phyloP scores from a whole-genome alignment of 2,888 invertebrate species.

The Drosophila robusta region DNA sequence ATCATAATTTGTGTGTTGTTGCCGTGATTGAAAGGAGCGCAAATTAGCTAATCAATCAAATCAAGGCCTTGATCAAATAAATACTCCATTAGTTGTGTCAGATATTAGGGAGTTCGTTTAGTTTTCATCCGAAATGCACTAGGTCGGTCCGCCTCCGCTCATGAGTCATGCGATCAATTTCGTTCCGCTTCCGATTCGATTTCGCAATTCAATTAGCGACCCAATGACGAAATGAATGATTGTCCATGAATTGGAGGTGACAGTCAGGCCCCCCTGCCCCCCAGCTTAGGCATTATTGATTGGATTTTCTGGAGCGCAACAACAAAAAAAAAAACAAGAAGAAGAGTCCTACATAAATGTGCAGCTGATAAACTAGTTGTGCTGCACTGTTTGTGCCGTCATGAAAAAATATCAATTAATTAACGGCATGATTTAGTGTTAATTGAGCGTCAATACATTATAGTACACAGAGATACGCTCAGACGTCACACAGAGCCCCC shows the following conservation, averaged over 20 bases:
- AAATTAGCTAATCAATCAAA: conserved; percentile 37
- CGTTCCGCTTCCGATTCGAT: conserved; percentile 46
- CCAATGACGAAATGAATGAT: conserved; percentile 72
- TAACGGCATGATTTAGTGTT: conserved; percentile 74
- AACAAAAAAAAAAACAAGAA: conserved; percentile 1
- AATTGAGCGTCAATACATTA: conserved; percentile 56
- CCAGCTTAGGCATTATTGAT: conserved; percentile 55
- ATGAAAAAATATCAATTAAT: conserved; percentile 68
- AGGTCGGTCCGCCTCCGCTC: background rate
- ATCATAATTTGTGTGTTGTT: background rate
- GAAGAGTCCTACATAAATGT: conserved; percentile 14
- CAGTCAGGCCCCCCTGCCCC: conserved; percentile 11
- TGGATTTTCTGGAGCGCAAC: conserved; percentile 28
- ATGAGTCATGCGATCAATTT: conserved; percentile 66
- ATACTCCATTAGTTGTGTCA: conserved; percentile 16
- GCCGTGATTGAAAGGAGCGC: conserved; percentile 5
- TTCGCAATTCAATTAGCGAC: conserved; percentile 69
- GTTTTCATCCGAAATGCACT: conserved; percentile 18
- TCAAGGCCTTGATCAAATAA: conserved; percentile 11
- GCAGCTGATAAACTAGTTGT: conserved; percentile 17
- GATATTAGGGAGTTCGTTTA: background rate
- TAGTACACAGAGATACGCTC: conserved; percentile 11
- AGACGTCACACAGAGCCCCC: conserved; percentile 18
- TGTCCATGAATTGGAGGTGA: conserved; percentile 40
- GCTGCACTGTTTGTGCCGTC: conserved; percentile 9